phyloP scores from a whole-genome alignment of 2,113 vertebrate genomes.

The Myotis yumanensis region DNA sequence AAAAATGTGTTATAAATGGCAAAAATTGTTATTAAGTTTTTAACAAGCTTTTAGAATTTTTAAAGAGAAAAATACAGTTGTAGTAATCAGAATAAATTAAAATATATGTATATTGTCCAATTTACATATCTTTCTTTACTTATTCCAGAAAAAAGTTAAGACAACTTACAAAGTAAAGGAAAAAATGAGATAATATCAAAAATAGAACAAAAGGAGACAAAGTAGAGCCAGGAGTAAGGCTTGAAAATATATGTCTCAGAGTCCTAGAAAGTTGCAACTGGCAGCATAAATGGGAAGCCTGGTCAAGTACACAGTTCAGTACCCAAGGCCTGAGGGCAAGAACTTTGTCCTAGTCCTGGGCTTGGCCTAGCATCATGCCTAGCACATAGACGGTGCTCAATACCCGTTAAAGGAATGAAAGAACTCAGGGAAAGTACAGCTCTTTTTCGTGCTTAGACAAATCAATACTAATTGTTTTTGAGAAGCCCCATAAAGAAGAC shows the following conservation, averaged over 20 bases:
- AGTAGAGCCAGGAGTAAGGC: neutral
- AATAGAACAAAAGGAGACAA: neutral
- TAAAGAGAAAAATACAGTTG: conserved; percentile 13
- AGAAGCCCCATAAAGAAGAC: neutral
- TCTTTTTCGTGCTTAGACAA: neutral
- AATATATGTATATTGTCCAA: neutral
- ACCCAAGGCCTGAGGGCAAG: neutral
- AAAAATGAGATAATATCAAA: neutral
- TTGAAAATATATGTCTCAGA: neutral
- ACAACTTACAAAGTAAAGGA: neutral
- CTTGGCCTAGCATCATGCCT: neutral
- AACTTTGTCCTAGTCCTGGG: neutral
- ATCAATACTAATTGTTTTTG: neutral
- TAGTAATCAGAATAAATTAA: neutral
- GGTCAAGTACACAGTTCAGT: neutral
- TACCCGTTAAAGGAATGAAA: neutral
- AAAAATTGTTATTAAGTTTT: neutral
- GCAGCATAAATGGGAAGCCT: neutral
- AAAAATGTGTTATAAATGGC: conserved; percentile 10
- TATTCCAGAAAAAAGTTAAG: neutral
- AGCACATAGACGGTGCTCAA: neutral
- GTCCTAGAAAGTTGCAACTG: neutral
- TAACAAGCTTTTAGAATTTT: conserved; percentile 34
- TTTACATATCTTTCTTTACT: conserved; percentile 16
- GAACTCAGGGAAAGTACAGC: neutral